Evolutionary conservation across 2,113 vertebrate species (phyloP), one percentile per base, ranked within the genome.

Genomic region (Apodemus sylvaticus): DNA sequence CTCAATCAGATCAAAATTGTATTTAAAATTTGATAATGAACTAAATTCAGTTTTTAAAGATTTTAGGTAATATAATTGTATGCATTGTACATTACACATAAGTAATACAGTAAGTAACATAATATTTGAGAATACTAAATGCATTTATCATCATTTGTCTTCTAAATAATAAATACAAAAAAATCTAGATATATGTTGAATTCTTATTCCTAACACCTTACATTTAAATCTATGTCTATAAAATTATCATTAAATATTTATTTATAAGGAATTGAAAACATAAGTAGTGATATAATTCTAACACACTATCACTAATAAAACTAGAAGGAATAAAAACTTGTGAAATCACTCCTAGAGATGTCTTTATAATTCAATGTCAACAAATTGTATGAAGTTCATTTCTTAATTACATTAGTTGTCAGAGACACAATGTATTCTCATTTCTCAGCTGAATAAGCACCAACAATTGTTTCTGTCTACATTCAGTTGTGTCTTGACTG

Each of bases 391-490:
- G 91, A 96, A 79, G 14, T 10, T 53, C 13, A 85, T 95, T 95
- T 86, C 24, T 95, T 64, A 94, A 93, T 94, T 88, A 89, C 95
- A 48, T 9, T 92, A 94, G 90, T 89, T 62, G 12, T 93, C 29
- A 95, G 78, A 92, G 79, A 81, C 51, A 70, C 16, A 96, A 74
- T 86, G 70, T 86, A 88, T 66, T 87, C 76, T 60, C 90, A 96
- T 87, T 96, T 95, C 95, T 94, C 88, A 94, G 48, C 92, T 89
- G 53, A 97, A 91, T 94, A 93, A 91, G 73, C 24, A 85, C 24
- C 19, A 58, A 92, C 85, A 97, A 83, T 95, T 92, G 6, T 90
- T 51, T 96, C 36, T 94, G 31, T 82, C 66, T 86, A 29, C 34
- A 87, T 64, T 93, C 36, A 79, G 45, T 60, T 90, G 17, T 66